These are phyloP conservation scores for Arenaria interpres DNA, from an alignment of 2,113 vertebrate genomes.

Conservation along the genomic window DNA sequence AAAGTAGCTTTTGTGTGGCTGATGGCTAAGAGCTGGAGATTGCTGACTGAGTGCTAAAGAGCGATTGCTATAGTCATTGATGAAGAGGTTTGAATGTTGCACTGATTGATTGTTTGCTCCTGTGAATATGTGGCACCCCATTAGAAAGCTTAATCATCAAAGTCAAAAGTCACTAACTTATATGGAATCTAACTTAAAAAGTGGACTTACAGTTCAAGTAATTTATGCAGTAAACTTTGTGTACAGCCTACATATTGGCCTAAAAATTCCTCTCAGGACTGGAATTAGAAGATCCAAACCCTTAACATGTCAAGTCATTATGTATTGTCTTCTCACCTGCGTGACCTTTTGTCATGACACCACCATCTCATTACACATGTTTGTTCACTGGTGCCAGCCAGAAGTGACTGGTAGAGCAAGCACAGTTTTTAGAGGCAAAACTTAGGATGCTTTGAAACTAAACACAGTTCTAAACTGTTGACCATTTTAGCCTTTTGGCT, in stretches of 20 bases:
- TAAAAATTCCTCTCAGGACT: neutral
- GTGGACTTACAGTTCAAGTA: neutral
- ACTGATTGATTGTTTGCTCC: slow-evolving; percentile 17
- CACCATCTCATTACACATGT: neutral
- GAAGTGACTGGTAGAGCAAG: neutral
- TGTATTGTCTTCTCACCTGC: neutral
- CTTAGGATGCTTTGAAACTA: neutral
- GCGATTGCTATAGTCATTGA: neutral
- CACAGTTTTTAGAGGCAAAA: neutral
- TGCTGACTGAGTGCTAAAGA: slow-evolving; percentile 23
- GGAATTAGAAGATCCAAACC: neutral
- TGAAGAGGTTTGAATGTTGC: slow-evolving; percentile 7
- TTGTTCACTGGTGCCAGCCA: neutral
- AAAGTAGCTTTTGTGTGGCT: neutral
- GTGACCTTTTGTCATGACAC: neutral
- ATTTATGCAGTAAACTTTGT: neutral
- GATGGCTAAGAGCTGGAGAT: neutral
- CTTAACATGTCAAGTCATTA: neutral
- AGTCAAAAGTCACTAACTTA: neutral
- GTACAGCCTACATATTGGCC: neutral
- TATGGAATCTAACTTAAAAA: neutral
- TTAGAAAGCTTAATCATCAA: slow-evolving; percentile 23
- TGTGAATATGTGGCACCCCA: neutral
- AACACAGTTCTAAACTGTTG: neutral
- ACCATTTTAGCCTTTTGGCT: neutral